Evolutionary conservation across 2,888 invertebrate species (phyloP).

Genomic region (Mamestra brassicae): DNA sequence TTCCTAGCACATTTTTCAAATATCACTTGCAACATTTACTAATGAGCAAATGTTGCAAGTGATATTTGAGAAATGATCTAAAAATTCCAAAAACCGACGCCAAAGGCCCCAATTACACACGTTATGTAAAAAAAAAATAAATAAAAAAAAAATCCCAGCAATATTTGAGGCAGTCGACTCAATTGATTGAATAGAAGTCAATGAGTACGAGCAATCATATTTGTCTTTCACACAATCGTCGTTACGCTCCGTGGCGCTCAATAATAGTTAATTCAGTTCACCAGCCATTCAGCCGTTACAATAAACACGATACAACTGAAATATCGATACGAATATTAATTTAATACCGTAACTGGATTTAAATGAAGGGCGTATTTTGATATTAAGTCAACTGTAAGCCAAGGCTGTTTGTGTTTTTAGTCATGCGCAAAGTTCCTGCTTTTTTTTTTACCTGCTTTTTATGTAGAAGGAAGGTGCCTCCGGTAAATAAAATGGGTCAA

Average conservation of each 20-base stretch:
- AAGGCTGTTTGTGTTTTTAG: background rate
- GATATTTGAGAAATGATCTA: too few relatives aligned
- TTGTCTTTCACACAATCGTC: constrained; percentile 68
- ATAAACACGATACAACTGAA: constrained; percentile 64
- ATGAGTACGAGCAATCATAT: constrained; percentile 57
- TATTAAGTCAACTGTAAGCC: background rate
- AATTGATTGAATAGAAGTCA: constrained; percentile 55
- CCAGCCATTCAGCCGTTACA: constrained; percentile 65
- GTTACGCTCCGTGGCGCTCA: constrained; percentile 62
- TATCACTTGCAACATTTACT: too few relatives aligned
- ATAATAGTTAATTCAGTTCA: constrained; percentile 70
- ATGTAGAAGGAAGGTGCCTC: too few relatives aligned
- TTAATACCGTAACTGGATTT: constrained; percentile 65
- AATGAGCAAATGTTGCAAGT: too few relatives aligned
- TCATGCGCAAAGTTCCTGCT: background rate
- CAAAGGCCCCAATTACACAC: background rate
- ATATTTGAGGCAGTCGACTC: constrained; percentile 23
- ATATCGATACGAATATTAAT: constrained; percentile 71
- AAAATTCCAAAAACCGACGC: background rate
- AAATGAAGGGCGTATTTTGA: constrained; percentile 58
- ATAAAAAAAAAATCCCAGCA: constrained; percentile 25
- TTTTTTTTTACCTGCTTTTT: background rate
- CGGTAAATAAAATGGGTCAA: background rate
- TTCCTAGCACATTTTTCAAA: too few relatives aligned
- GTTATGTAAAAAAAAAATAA: too few relatives aligned